Evolutionary conservation across 2,797 vertebrate species (phyloP).

Genomic region (Enteromius mattozi): DNA sequence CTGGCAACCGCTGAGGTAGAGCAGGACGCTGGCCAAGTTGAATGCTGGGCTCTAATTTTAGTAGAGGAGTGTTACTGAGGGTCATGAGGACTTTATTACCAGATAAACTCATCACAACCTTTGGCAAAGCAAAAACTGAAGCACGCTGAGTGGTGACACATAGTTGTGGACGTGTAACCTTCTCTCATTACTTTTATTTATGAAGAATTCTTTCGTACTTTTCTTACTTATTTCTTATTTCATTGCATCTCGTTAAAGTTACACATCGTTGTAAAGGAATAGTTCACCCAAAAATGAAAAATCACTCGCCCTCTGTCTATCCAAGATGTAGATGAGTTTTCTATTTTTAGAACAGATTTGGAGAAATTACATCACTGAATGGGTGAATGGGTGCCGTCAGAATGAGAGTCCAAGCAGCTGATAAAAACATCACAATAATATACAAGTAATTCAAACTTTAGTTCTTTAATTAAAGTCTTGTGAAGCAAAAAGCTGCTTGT

Average conservation of each 20-base stretch:
- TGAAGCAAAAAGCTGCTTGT: not conserved
- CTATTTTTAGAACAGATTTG: not conserved
- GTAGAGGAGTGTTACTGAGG: conserved; percentile 81
- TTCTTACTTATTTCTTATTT: not conserved
- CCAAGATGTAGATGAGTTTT: not conserved
- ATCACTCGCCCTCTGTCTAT: not conserved
- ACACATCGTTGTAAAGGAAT: not conserved
- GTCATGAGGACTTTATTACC: conserved; percentile 79
- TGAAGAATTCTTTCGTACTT: not conserved
- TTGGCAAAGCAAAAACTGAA: conserved; percentile 54
- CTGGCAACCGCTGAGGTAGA: conserved; percentile 38
- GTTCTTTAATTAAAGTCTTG: not conserved
- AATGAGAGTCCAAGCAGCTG: not conserved
- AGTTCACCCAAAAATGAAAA: not conserved
- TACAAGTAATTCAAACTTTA: not conserved
- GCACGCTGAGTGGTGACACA: conserved; percentile 59
- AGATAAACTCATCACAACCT: conserved; percentile 72
- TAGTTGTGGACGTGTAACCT: conserved; percentile 43
- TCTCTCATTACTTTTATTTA: not conserved
- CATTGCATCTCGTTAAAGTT: not conserved
- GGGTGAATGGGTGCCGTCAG: not conserved
- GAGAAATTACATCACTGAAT: not conserved
- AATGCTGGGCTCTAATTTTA: conserved; percentile 84
- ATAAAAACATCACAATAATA: not conserved
- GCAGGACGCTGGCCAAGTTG: conserved; percentile 73